A percentile compares a stretch with the other conserved stretches of the same genome.
phyloP scores from a whole-genome alignment of 2,888 invertebrate genomes.

The Eulithis prunata region DNA sequence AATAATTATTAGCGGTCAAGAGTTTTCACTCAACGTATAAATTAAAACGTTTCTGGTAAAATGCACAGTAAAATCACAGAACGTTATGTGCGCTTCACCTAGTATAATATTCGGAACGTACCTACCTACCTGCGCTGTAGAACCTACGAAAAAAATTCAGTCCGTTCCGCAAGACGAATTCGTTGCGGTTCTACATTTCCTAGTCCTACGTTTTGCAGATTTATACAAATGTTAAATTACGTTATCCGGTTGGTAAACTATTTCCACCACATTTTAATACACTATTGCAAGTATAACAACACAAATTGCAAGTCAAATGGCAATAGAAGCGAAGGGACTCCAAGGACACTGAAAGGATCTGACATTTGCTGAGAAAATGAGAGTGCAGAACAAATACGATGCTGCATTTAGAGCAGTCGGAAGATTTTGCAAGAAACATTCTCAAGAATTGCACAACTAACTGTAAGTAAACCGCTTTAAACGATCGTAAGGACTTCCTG shows the following conservation, averaged over 20 bases:
- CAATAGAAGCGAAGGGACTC: conserved; percentile 35
- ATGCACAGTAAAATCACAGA: no score
- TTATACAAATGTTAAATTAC: conserved; percentile 29
- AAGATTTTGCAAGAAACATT: conserved; percentile 33
- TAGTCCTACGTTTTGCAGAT: conserved; percentile 38
- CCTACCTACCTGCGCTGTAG: background rate
- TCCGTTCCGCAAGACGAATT: conserved; percentile 48
- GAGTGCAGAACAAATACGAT: conserved; percentile 38
- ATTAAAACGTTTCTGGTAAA: background rate
- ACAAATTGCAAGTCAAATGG: conserved; percentile 27
- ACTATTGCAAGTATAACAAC: conserved; percentile 28
- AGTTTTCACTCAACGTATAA: background rate
- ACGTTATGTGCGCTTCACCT: no score
- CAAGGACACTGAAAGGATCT: conserved; percentile 35
- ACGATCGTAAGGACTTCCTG: conserved; percentile 28
- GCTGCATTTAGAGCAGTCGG: conserved; percentile 31
- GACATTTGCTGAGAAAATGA: conserved; percentile 42
- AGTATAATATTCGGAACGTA: no score
- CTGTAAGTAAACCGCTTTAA: conserved; percentile 26
- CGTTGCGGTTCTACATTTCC: conserved; percentile 46
- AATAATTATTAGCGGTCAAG: background rate
- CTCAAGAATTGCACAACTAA: conserved; percentile 23
- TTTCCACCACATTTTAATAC: conserved; percentile 28
- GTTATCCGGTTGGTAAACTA: conserved; percentile 23
- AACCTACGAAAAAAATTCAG: conserved; percentile 23